Percentiles rank a stretch among this genome's conserved stretches.
Conservation (phyloP, 2,113 vertebrate species). For the Brachyhypopomus occidentalis region DNA sequence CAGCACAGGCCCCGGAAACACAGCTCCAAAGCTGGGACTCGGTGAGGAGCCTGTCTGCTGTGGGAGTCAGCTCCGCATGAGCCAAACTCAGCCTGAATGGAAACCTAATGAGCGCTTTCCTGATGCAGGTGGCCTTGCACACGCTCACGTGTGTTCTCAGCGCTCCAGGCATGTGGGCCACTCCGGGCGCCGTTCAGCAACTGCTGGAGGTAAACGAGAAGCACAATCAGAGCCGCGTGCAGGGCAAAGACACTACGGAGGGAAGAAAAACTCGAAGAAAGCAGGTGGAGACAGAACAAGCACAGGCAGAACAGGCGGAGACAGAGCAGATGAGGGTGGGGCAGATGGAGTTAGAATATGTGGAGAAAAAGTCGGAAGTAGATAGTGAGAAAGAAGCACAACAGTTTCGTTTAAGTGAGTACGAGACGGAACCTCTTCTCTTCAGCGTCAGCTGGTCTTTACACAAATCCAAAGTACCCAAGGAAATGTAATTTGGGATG, state of each 20-base stretch:
- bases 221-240: background rate
- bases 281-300: background rate
- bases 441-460: too few relatives aligned
- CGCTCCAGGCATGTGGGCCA: slow-evolving; percentile 3
- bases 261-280: background rate
- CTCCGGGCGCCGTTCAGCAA: slow-evolving; percentile 21
- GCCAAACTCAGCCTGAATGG: slow-evolving; percentile 36
- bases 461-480: too few relatives aligned
- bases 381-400: background rate
- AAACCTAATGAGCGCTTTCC: slow-evolving; percentile 58
- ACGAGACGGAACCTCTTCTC: too few relatives aligned
- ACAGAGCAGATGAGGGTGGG: background rate
- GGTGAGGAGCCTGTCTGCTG: slow-evolving; percentile 30
- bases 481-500: too few relatives aligned
- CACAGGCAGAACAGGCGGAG: background rate
- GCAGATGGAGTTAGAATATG: background rate
- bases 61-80: slow-evolving; percentile 42
- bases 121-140: slow-evolving; percentile 40
- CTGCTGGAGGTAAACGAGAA: slow-evolving; percentile 21
- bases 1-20: slow-evolving; percentile 19
- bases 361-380: background rate
- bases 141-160: slow-evolving; percentile 23
- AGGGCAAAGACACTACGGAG: slow-evolving; percentile 30
- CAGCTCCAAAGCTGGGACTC: background rate
- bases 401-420: background rate